Conservation (phyloP, 2,888 invertebrate genomes). For the Plebejus anna region DNA sequence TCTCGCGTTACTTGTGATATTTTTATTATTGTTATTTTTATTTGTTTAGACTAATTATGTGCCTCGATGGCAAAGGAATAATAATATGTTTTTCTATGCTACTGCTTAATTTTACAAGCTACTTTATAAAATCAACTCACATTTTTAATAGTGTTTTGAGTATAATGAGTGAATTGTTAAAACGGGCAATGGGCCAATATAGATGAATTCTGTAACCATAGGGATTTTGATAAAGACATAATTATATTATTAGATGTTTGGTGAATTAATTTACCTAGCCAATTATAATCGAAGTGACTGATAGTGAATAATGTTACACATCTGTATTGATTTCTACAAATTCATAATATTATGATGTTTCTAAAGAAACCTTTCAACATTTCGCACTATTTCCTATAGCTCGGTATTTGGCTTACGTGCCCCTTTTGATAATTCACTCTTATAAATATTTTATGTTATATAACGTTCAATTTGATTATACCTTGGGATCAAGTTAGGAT, state of each 20-base stretch:
- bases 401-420: neutral
- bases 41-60: neutral
- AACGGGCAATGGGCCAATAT: too few species aligned
- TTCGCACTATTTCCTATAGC: neutral
- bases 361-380: too few species aligned
- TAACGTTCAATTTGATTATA: neutral
- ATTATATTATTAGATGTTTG: too few species aligned
- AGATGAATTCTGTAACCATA: too few species aligned
- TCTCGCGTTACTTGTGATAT: constrained; percentile 23
- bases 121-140: neutral
- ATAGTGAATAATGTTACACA: too few species aligned
- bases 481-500: constrained; percentile 2
- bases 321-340: neutral
- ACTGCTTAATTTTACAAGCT: neutral
- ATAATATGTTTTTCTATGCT: neutral
- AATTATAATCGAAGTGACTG: too few species aligned
- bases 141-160: neutral
- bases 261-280: too few species aligned
- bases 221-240: too few species aligned
- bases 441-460: neutral
- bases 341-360: neutral
- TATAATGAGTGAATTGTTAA: too few species aligned
- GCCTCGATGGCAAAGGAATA: neutral
- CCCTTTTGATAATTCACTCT: too few species aligned
- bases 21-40: constrained; percentile 10